Percentiles rank a stretch among this genome's conserved stretches.
Conservation (phyloP, 2,113 vertebrate species). For the Oryzias melastigma region DNA sequence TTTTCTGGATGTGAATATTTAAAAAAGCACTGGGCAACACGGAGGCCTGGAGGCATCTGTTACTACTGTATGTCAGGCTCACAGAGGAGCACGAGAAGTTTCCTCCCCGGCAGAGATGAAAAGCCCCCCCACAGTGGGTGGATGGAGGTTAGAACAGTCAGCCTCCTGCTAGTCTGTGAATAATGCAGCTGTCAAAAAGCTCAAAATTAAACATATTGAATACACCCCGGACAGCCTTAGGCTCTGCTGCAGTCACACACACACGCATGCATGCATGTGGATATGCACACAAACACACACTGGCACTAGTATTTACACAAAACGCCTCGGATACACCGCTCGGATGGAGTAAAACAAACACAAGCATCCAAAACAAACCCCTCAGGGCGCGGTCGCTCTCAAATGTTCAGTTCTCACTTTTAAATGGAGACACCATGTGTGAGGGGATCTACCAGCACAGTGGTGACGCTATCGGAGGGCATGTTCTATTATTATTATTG, state of each 20-base stretch:
- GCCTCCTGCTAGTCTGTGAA: slow-evolving; percentile 48
- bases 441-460: no score
- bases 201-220: slow-evolving; percentile 53
- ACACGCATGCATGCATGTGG: slow-evolving; percentile 11
- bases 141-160: slow-evolving; percentile 52
- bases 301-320: no score
- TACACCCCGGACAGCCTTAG: slow-evolving; percentile 42
- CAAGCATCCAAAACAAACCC: no score
- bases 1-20: slow-evolving; percentile 6
- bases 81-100: slow-evolving; percentile 12
- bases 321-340: no score
- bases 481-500: no score
- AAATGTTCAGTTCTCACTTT: no score
- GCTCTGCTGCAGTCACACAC: slow-evolving; percentile 26
- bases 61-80: slow-evolving; percentile 20
- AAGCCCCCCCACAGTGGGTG: slow-evolving; percentile 40
- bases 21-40: not conserved
- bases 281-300: slow-evolving; percentile 6
- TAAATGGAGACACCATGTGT: no score
- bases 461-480: no score
- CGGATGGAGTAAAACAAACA: no score
- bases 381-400: no score
- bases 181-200: slow-evolving; percentile 59
- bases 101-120: slow-evolving; percentile 21
- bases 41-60: slow-evolving; percentile 13